A percentile compares a stretch with the other conserved stretches of the same genome.
These are phyloP conservation scores for Axinella damicornis DNA, from an alignment of 37 sponge, comb jelly and placozoan species.

Conservation along the genomic window DNA sequence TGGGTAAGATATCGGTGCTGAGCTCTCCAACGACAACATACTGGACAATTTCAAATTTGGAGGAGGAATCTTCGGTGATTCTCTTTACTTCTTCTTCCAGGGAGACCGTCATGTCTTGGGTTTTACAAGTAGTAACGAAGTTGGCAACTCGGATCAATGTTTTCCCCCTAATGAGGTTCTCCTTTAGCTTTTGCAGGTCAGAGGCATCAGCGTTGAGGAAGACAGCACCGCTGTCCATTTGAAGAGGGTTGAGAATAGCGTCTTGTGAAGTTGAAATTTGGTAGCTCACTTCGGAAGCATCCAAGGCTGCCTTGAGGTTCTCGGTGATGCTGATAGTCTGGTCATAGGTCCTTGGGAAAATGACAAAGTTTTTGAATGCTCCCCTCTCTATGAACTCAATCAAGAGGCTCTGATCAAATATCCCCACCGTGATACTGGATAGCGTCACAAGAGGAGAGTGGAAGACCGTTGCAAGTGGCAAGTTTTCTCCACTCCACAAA, in stretches of 20 bases:
- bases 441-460: neutral
- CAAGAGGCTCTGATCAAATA: constrained; percentile 43
- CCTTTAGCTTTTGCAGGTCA: constrained; percentile 23
- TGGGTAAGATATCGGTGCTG: constrained; percentile 40
- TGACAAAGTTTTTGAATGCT: constrained; percentile 21
- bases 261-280: constrained; percentile 6
- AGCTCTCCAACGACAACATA: constrained; percentile 43
- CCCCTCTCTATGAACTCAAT: constrained; percentile 46
- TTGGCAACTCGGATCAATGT: constrained; percentile 21
- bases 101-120: neutral
- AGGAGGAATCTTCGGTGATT: neutral
- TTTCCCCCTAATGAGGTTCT: constrained; percentile 8
- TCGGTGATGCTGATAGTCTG: constrained; percentile 13
- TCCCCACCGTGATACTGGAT: constrained; percentile 28
- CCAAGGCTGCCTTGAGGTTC: constrained; percentile 65
- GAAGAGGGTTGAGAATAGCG: neutral
- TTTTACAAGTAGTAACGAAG: constrained; percentile 12
- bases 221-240: neutral
- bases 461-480: constrained; percentile 39
- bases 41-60: constrained; percentile 48
- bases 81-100: constrained; percentile 36
- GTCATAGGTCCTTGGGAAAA: constrained; percentile 51
- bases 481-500: constrained; percentile 41
- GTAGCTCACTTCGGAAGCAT: constrained; percentile 19
- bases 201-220: constrained; percentile 31